Percentiles rank a stretch among this genome's conserved stretches.
Conservation (phyloP, 2,113 vertebrate species). For the Urocitellus parryii region DNA sequence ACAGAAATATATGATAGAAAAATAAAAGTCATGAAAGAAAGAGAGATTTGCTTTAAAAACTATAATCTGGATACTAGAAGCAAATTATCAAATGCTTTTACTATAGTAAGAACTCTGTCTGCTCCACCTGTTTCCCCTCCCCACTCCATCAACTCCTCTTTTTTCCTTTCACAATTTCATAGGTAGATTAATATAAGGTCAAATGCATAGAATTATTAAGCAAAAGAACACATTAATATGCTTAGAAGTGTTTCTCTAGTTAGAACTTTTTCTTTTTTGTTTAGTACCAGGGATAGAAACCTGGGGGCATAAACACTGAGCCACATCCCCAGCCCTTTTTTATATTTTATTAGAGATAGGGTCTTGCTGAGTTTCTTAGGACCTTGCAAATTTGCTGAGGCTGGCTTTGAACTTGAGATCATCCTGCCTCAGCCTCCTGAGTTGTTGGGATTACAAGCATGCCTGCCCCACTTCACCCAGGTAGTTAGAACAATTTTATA, state of each 20-base stretch:
- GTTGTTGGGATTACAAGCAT: too few relatives aligned
- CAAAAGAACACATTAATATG: neutral
- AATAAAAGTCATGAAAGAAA: neutral
- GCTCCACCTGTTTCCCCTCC: neutral
- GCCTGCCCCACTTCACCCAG: too few relatives aligned
- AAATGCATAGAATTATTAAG: neutral
- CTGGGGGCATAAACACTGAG: too few relatives aligned
- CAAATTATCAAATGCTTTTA: slow-evolving; percentile 46
- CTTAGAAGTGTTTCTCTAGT: neutral
- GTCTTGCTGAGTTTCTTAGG: too few relatives aligned
- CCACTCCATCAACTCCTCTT: neutral
- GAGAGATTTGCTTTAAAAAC: neutral
- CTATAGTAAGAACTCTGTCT: neutral
- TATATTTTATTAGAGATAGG: too few relatives aligned
- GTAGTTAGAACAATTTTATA: neutral
- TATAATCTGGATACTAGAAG: neutral
- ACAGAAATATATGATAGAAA: neutral
- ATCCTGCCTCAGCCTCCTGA: too few relatives aligned
- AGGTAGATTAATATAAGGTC: neutral
- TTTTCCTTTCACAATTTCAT: neutral
- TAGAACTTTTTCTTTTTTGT: neutral
- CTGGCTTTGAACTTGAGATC: too few relatives aligned
- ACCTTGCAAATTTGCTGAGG: too few relatives aligned
- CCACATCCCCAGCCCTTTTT: too few relatives aligned
- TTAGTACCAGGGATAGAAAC: too few relatives aligned